phyloP scores from a whole-genome alignment of 2,888 invertebrate species.

The Thyatira batis region DNA sequence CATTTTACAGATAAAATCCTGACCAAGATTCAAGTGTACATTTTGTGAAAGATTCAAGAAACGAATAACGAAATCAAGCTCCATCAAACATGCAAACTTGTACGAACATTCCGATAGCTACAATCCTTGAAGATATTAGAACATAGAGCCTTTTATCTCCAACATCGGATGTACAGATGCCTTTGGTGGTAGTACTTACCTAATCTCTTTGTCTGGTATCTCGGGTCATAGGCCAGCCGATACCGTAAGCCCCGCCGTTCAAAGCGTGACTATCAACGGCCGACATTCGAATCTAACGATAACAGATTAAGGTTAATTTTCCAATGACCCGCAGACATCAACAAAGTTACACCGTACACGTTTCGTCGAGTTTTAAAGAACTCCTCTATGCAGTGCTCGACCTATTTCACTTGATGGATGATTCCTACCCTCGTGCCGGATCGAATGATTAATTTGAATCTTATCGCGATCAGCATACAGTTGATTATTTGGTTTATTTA shows the following conservation, averaged over 20 bases:
- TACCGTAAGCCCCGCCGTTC: slow-evolving; percentile 56
- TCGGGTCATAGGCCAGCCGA: slow-evolving; percentile 68
- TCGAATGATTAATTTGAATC: slow-evolving; percentile 34
- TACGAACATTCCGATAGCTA: slow-evolving; percentile 36
- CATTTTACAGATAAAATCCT: too few relatives aligned
- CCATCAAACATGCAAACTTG: slow-evolving; percentile 16
- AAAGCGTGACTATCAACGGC: slow-evolving; percentile 16
- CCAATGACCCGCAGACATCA: slow-evolving; percentile 26
- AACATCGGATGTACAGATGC: slow-evolving; percentile 53
- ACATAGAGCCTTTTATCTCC: slow-evolving; percentile 55
- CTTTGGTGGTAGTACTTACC: slow-evolving; percentile 46
- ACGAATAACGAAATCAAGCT: neutral
- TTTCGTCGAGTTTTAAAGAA: slow-evolving; percentile 49
- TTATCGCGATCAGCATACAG: slow-evolving; percentile 19
- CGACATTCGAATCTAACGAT: slow-evolving; percentile 38
- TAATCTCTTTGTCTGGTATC: slow-evolving; percentile 66
- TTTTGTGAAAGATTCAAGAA: too few relatives aligned
- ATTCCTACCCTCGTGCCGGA: slow-evolving; percentile 48
- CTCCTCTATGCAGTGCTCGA: slow-evolving; percentile 44
- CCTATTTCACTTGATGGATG: slow-evolving; percentile 66
- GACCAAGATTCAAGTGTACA: too few relatives aligned
- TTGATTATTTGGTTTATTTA: slow-evolving; percentile 10
- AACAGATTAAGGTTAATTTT: slow-evolving; percentile 46
- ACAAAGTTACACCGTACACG: slow-evolving; percentile 41
- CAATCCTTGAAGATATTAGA: slow-evolving; percentile 50